Evolutionary conservation across 2,888 invertebrate species (phyloP).

Genomic region (Leucophora obtusa): DNA sequence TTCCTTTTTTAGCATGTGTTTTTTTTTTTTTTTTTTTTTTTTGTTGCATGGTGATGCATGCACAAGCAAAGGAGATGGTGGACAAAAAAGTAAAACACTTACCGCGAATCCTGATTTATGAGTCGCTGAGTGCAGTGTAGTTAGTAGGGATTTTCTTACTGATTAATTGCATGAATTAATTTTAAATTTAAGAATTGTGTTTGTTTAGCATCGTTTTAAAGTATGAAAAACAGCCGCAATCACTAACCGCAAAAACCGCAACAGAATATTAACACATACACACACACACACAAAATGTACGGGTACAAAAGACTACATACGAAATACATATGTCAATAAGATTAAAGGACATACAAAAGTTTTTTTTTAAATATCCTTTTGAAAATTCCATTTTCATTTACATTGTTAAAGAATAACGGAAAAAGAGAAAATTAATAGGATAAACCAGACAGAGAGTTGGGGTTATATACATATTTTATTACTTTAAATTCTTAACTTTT

Average conservation of each 20-base stretch:
- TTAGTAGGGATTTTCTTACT: constrained; percentile 61
- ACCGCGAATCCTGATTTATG: constrained; percentile 63
- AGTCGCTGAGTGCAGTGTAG: constrained; percentile 59
- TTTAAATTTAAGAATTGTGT: constrained; percentile 60
- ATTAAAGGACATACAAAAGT: constrained; percentile 35
- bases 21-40: too few species aligned
- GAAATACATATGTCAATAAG: constrained; percentile 40
- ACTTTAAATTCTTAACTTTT: too few species aligned
- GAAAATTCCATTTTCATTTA: background rate
- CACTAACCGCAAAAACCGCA: constrained; percentile 55
- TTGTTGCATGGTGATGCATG: background rate
- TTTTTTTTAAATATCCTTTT: constrained; percentile 20
- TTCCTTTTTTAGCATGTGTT: background rate
- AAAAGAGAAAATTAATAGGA: too few species aligned
- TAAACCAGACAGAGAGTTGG: too few species aligned
- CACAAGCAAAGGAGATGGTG: background rate
- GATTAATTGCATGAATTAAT: constrained; percentile 63
- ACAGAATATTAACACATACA: constrained; percentile 32
- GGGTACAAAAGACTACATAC: constrained; percentile 12
- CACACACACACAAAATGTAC: background rate
- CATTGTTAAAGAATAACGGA: background rate
- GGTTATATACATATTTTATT: too few species aligned
- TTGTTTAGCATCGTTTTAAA: constrained; percentile 58
- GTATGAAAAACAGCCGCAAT: constrained; percentile 40
- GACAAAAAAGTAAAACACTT: constrained; percentile 32